These are phyloP conservation scores for Neoitamus cyanurus DNA, from an alignment of 2,888 invertebrate genomes.

Conservation along the genomic window DNA sequence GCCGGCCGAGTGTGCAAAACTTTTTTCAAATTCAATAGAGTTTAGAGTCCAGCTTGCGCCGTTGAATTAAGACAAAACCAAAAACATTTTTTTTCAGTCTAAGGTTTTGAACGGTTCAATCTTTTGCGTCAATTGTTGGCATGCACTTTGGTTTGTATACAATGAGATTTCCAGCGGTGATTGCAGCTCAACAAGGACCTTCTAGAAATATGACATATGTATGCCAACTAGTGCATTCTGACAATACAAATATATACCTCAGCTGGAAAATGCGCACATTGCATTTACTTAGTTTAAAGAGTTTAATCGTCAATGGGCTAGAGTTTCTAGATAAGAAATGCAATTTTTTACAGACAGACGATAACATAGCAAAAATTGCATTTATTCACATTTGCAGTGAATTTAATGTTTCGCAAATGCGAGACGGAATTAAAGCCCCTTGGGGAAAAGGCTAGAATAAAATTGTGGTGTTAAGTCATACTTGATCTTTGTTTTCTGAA, in stretches of 20 bases:
- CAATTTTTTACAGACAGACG: not conserved
- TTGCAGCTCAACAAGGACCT: not conserved
- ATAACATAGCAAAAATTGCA: not conserved
- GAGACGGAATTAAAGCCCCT: not conserved
- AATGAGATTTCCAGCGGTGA: not conserved
- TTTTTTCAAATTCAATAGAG: not conserved
- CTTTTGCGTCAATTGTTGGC: constrained; percentile 12
- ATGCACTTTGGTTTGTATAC: not conserved
- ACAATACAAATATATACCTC: not conserved
- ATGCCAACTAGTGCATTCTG: not conserved
- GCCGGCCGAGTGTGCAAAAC: not conserved
- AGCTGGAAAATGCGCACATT: not conserved
- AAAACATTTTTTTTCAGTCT: not conserved
- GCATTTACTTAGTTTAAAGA: not conserved
- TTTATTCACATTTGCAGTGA: not conserved
- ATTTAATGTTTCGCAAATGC: not conserved
- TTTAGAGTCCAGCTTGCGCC: constrained; percentile 13
- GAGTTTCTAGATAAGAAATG: constrained; percentile 7
- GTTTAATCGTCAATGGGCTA: not conserved
- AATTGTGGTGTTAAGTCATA: not conserved
- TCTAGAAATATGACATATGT: not conserved
- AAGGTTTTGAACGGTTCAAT: not conserved
- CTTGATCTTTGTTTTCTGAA: not conserved
- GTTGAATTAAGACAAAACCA: not conserved
- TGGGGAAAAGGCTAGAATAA: not conserved